phyloP scores from a whole-genome alignment of 2,113 vertebrate species.

The Ophiodon elongatus region DNA sequence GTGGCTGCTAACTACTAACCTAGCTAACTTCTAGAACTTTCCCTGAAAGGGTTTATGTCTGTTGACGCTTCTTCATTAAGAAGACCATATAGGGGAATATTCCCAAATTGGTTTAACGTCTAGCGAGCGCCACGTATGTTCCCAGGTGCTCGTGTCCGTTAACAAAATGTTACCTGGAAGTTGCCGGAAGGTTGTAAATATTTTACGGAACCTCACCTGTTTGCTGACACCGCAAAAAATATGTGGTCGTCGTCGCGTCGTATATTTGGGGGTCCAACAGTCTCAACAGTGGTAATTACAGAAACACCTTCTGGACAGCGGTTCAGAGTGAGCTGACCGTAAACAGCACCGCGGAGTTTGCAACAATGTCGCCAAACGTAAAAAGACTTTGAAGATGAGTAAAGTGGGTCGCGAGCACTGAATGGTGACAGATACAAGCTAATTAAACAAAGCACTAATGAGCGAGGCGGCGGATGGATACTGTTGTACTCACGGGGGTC shows the following conservation, averaged over 20 bases:
- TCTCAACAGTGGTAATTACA: not conserved
- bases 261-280: not conserved
- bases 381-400: not conserved
- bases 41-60: not conserved
- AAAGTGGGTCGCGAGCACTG: not conserved
- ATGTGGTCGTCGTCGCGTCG: no score
- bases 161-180: constrained; percentile 1
- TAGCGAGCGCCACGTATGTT: not conserved
- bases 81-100: not conserved
- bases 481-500: constrained; percentile 79
- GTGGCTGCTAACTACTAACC: no score
- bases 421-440: not conserved
- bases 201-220: not conserved
- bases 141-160: not conserved
- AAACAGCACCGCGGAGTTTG: not conserved
- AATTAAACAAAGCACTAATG: not conserved
- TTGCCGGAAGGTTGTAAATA: not conserved
- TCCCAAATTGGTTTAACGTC: not conserved
- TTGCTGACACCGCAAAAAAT: not conserved
- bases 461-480: not conserved
- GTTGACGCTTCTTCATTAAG: not conserved
- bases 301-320: not conserved
- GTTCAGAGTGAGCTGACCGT: not conserved
- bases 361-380: not conserved
- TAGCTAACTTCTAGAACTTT: not conserved